A percentile compares a stretch with the other conserved stretches of the same genome.
Conservation (phyloP, 2,888 invertebrate genomes). For the Hermaeophaga mercurialis region DNA sequence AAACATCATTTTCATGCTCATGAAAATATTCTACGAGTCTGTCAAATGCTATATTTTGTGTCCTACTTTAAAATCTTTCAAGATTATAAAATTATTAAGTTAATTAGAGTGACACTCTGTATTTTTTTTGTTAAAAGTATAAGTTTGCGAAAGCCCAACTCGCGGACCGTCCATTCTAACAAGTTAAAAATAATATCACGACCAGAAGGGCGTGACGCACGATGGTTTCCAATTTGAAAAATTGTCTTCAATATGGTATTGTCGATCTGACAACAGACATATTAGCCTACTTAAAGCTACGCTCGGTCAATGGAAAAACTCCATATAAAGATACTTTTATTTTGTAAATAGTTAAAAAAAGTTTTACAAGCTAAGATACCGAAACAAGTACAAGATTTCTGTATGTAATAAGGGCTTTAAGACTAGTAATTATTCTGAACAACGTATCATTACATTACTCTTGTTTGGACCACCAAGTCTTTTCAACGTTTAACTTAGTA, state of each 20-base stretch:
- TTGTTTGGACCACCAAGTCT: neutral
- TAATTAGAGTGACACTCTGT: too few species aligned
- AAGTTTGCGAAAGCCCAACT: constrained; percentile 27
- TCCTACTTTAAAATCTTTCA: too few species aligned
- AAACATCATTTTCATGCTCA: too few species aligned
- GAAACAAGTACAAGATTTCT: neutral
- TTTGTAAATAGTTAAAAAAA: neutral
- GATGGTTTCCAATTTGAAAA: constrained; percentile 21
- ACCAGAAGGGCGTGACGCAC: constrained; percentile 26
- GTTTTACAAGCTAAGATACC: too few species aligned
- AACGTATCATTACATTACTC: neutral
- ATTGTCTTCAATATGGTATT: constrained; percentile 24
- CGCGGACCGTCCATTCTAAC: constrained; percentile 14
- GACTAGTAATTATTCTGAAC: neutral
- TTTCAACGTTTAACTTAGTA: neutral
- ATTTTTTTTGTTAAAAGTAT: constrained; percentile 7
- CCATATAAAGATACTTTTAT: constrained; percentile 4
- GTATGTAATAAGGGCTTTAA: neutral
- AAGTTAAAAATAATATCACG: constrained; percentile 29
- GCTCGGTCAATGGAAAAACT: constrained; percentile 20
- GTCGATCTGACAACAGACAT: constrained; percentile 26
- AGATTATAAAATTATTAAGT: too few species aligned
- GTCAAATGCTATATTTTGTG: too few species aligned
- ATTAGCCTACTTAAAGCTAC: constrained; percentile 22
- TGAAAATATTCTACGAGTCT: too few species aligned